Evolutionary conservation across 1,140 invertebrate species (phyloP).

Genomic region (Pogonomyrmex barbatus): DNA sequence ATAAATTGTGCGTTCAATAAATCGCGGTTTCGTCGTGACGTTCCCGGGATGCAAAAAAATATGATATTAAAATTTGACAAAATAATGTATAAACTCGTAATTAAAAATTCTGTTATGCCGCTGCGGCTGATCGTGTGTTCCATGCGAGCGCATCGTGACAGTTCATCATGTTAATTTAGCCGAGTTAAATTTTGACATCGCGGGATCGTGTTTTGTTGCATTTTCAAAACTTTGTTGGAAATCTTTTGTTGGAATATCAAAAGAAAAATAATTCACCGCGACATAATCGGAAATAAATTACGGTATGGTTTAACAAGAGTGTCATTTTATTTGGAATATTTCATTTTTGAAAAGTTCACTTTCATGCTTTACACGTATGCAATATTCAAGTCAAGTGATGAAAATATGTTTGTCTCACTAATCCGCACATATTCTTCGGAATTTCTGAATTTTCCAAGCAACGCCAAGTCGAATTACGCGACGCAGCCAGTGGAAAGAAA

Average conservation of each 20-base stretch:
- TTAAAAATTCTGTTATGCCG: conserved; percentile 38
- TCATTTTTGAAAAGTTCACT: not conserved
- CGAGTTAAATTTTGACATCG: conserved; percentile 15
- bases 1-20: conserved; percentile 34
- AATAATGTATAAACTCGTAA: conserved; percentile 23
- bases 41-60: not conserved
- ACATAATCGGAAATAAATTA: not conserved
- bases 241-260: not conserved
- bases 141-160: not conserved
- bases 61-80: conserved; percentile 29
- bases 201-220: conserved; percentile 10
- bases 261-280: conserved; percentile 6
- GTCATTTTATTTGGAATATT: not conserved
- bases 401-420: not conserved
- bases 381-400: conserved; percentile 15
- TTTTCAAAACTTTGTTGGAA: not conserved
- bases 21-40: not conserved
- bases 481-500: not conserved
- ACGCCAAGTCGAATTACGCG: not conserved
- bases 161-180: conserved; percentile 22
- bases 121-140: not conserved
- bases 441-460: not conserved
- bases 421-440: not conserved
- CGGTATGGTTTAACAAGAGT: not conserved
- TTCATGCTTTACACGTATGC: not conserved